Percentiles rank a stretch among this genome's conserved stretches.
Conservation (phyloP, 2,113 vertebrate species). For the Burhinus oedicnemus region DNA sequence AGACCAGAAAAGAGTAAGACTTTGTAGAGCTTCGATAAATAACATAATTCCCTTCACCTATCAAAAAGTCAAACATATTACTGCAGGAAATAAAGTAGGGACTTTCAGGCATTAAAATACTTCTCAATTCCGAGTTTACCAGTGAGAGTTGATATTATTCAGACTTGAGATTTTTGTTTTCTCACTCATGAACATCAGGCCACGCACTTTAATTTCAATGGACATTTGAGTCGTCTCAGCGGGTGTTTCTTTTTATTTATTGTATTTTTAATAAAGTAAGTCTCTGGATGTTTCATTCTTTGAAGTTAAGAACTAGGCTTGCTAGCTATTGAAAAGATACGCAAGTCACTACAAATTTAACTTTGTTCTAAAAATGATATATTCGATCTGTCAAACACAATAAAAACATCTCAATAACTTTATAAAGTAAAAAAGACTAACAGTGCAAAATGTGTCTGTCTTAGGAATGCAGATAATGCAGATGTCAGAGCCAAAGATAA, state of each 20-base stretch:
- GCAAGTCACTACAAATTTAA: neutral
- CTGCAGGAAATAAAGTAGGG: neutral
- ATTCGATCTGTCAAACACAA: constrained; percentile 2
- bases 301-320: neutral
- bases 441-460: neutral
- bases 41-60: neutral
- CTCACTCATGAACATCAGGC: neutral
- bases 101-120: neutral
- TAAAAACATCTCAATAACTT: neutral
- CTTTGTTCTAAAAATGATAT: neutral
- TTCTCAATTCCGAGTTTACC: neutral
- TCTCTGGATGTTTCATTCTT: constrained; percentile 3
- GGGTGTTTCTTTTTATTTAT: neutral
- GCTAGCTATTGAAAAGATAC: neutral
- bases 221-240: neutral
- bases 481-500: neutral
- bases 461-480: neutral
- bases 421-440: neutral
- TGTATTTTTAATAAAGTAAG: neutral
- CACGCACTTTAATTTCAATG: neutral
- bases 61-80: neutral
- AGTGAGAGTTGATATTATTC: neutral
- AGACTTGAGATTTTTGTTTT: neutral
- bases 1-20: neutral
- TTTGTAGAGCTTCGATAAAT: neutral